A percentile compares a stretch with the other conserved stretches of the same genome.
Evolutionary conservation across 1,140 invertebrate species (phyloP).

Genomic region (Cyclargus thomasi): DNA sequence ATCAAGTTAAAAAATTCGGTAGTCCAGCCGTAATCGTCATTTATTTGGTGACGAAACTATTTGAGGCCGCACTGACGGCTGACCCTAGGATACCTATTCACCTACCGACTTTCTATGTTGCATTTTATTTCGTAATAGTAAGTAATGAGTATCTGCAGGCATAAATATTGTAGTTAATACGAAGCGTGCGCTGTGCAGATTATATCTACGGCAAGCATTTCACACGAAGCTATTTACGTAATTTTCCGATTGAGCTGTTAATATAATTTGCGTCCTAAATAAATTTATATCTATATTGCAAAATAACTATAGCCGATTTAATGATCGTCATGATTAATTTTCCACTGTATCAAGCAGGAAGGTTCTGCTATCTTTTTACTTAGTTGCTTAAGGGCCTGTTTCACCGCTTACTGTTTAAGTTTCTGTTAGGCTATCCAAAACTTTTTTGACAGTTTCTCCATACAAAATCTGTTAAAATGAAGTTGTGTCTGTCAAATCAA

Average conservation of each 20-base stretch:
- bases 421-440: too few species aligned
- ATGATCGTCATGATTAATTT: too few species aligned
- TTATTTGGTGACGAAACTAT: neutral
- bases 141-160: neutral
- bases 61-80: neutral
- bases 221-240: conserved; percentile 22
- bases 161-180: neutral
- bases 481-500: too few species aligned
- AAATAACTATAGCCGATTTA: neutral
- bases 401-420: too few species aligned
- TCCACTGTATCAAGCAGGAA: too few species aligned
- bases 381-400: too few species aligned
- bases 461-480: too few species aligned
- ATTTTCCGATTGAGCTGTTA: conserved; percentile 17
- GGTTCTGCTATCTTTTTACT: too few species aligned
- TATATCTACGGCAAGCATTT: conserved; percentile 19
- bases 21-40: neutral
- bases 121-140: neutral
- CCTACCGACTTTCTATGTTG: neutral
- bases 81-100: neutral
- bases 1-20: too few species aligned
- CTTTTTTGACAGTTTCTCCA: too few species aligned
- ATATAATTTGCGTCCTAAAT: conserved; percentile 3
- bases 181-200: neutral
- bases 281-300: neutral